phyloP scores from a whole-genome alignment of 1,140 invertebrate genomes.

The Papilio helenus region DNA sequence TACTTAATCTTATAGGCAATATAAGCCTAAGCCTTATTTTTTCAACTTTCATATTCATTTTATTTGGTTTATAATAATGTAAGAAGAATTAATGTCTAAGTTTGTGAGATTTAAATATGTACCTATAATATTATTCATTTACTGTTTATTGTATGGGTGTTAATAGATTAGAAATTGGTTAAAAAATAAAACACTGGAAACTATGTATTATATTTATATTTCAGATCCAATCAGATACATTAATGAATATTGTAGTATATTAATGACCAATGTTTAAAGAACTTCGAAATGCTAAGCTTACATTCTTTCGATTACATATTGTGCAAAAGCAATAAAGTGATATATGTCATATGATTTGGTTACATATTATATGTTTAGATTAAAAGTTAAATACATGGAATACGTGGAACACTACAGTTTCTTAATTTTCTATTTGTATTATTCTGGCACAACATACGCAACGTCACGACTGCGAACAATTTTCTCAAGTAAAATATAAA shows the following conservation, averaged over 20 bases:
- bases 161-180: not conserved
- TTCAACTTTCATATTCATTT: slow-evolving; percentile 6
- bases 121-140: no score
- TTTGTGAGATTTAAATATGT: not conserved
- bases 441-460: not conserved
- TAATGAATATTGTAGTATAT: not conserved
- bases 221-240: slow-evolving; percentile 8
- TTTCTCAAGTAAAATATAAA: not conserved
- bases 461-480: not conserved
- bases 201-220: not conserved
- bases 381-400: not conserved
- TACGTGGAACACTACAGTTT: not conserved
- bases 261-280: not conserved
- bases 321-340: not conserved
- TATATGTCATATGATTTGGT: not conserved
- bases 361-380: not conserved
- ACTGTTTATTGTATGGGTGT: no score
- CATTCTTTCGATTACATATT: not conserved
- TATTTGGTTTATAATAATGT: slow-evolving; percentile 7
- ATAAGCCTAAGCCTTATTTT: not conserved
- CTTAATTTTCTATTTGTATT: not conserved
- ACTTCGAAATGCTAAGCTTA: not conserved
- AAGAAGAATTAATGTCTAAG: not conserved
- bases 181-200: not conserved
- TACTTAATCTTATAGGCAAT: no score